Conservation (phyloP, 2,888 invertebrate species). For the Crematogaster levior region DNA sequence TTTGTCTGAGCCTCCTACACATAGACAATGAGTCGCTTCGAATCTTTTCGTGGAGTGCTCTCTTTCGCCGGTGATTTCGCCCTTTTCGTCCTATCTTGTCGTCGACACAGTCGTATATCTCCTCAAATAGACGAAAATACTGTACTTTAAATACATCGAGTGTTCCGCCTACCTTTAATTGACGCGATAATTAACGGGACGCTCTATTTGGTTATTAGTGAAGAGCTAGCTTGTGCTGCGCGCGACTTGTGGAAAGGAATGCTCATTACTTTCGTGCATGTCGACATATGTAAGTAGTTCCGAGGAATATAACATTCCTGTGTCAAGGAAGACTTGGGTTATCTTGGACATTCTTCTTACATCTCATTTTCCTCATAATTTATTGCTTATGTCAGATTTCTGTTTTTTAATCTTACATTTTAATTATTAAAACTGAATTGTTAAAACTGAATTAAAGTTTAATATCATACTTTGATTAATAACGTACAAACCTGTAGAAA, state of each 20-base stretch:
- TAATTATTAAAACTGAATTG: neutral
- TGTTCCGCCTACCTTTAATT: slow-evolving; percentile 77
- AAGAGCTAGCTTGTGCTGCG: slow-evolving; percentile 25
- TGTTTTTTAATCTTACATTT: neutral
- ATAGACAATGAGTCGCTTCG: slow-evolving; percentile 81
- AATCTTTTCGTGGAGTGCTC: slow-evolving; percentile 66
- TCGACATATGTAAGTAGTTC: slow-evolving; percentile 14
- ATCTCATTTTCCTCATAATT: neutral
- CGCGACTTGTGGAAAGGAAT: slow-evolving; percentile 36
- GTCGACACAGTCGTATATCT: neutral
- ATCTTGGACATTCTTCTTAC: neutral
- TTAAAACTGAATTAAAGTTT: neutral
- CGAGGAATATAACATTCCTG: slow-evolving; percentile 48
- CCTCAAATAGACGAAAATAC: slow-evolving; percentile 63
- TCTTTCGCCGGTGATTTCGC: neutral
- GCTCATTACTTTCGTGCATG: slow-evolving; percentile 34
- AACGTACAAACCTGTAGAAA: neutral
- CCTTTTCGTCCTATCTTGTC: neutral
- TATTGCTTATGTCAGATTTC: neutral
- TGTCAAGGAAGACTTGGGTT: neutral
- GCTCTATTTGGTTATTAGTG: slow-evolving; percentile 65
- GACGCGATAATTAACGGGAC: slow-evolving; percentile 77
- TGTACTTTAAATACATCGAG: slow-evolving; percentile 71
- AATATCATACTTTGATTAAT: neutral
- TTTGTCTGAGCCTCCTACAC: slow-evolving; percentile 80